Base-by-base conservation (phyloP, 2,113 vertebrate genomes). In the Oncorhynchus keta region DNA sequence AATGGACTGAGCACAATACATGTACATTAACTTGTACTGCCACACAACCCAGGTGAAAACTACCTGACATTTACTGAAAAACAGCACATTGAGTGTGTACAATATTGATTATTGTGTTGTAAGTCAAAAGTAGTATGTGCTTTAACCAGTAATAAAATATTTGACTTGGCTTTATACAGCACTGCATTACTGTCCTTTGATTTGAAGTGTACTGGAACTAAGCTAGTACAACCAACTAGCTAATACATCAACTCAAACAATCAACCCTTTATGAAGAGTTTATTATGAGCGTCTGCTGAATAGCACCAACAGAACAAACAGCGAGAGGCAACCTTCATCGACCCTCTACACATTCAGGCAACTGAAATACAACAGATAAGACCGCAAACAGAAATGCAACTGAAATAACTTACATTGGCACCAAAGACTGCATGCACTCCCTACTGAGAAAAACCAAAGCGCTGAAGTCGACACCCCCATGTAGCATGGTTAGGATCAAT, bases 201-300 rank as follows among this genome's bases (percentile, higher is more conserved):
- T 67, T 5, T 16, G 11, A 28, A 67, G 30, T 14, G 28, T 5
- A 28, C 74, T 77, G 65, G 81, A 66, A 73, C 24, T 67, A 67
- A 24, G 30, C 65, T 28, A 5, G 26, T 67, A 67, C 74, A 28
- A 16, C 13, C 65, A 24, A 24, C 22, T 5, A 65, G 11, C 13
- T 28, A 28, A 5, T 18, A 28, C 72, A 88, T 55, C 51, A 55
- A 18, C 14, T 14, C 1, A 16, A 55, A 55, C 12, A 55, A 14
- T 55, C 49, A 16, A 55, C 16, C 16, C 16, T 75, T 30, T 74
- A 76, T 75, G 66, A 84, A 80, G 32, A 69, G 28, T 93, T 94
- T 94, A 93, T 93, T 93, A 77, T 72, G 78, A 82, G 80, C 73
- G 78, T 84, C 62, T 87, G 86, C 82, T 83, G 82, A 90, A 87